Evolutionary conservation across 2,797 vertebrate genomes (phyloP), one percentile per base, ranked within the genome.

Genomic region (Calcarius lapponicus): DNA sequence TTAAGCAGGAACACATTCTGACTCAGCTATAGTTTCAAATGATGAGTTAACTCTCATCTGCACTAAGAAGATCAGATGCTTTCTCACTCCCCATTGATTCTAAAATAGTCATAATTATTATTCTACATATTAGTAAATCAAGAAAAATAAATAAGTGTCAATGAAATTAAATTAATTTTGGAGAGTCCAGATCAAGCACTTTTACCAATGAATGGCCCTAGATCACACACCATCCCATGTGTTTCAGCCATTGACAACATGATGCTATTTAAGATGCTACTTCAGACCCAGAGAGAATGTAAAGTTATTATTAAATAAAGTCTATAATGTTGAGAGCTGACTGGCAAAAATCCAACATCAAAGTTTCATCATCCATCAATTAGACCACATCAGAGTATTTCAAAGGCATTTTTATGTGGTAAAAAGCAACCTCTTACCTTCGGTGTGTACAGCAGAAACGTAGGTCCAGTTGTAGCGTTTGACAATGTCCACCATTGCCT

Each of bases 401-500:
- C 7, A 13, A 75, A 92, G 32, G 14, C 11, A 48, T 80, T 86
- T 32, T 58, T 65, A 31, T 11, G 17, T 15, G 21, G 29, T 48
- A 57, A 54, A 81, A 75, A 47, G 3, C 0, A 16, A 3, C 3
- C 21, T 74, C 97, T 98, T 98, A 99, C 99, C 99, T 98, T 99
- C 99, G 0, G 99, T 99, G 95, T 99, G 99, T 58, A 99, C 99
- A 57, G 99, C 99, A 74, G 99, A 99, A 86, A 99, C 99, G 10
- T 99, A 99, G 92, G 99, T 99, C 99, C 99, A 99, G 98, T 99
- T 99, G 98, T 99, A 99, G 88, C 99, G 98, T 95, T 99, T 99
- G 88, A 99, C 99, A 72, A 99, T 99, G 98, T 99, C 99, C 96
- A 99, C 99, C 99, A 99, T 99, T 15, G 99, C 99, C 85, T 99